Base-by-base conservation (phyloP, 2,797 vertebrate genomes). In the Sebastes diaconus region DNA sequence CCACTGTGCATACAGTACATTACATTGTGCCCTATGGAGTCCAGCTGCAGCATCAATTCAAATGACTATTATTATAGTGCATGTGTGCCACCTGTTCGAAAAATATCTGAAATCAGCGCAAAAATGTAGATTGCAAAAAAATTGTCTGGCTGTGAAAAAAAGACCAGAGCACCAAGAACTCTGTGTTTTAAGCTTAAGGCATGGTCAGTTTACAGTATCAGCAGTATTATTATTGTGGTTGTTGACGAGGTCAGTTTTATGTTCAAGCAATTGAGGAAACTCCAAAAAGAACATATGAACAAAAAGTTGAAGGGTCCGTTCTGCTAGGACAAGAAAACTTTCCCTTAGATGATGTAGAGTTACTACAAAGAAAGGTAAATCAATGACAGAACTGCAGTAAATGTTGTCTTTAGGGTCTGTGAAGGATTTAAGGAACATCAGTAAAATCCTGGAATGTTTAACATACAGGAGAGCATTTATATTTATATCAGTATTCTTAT, bases 11-110 rank as follows among this genome's bases (percentile, higher is more conserved):
- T 39, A 86, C 93, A 94, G 84, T 91, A 93, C 80, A 81, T 90
- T 87, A 93, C 87, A 89, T 93, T 94, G 92, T 95, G 93, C 94
- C 93, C 88, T 91, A 79, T 85, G 78, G 86, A 88, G 92, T 95
- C 88, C 91, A 92, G 92, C 93, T 93, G 93, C 92, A 94, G 93
- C 92, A 86, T 89, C 69, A 32, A 85, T 81, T 89, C 73, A 75
- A 68, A 80, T 75, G 80, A 87, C 84, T 83, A 86, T 91, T 83
- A 86, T 91, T 92, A 86, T 91, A 94, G 93, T 94, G 92, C 92
- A 93, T 93, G 83, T 90, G 83, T 90, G 79, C 77, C 72, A 87
- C 68, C 74, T 79, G 80, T 87, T 92, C 77, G 36, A 92, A 91
- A 88, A 87, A 76, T 81, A 88, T 94, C 81, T 87, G 77, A 93